Base-by-base conservation (phyloP, 2,797 vertebrate genomes). In the Takifugu ocellatus region DNA sequence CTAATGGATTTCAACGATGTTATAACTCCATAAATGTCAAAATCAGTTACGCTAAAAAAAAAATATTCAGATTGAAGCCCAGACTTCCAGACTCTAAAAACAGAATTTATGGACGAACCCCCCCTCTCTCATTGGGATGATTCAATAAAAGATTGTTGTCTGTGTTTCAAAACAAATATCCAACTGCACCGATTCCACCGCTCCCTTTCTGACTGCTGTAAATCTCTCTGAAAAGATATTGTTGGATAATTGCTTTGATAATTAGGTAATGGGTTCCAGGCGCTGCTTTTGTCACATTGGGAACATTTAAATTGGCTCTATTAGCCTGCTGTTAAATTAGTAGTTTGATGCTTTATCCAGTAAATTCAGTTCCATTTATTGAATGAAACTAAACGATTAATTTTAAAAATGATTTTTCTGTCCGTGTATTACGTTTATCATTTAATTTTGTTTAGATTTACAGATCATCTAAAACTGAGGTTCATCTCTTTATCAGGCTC, bases 21-120 rank as follows among this genome's bases (percentile, higher is more conserved):
- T 47, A 49, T 25, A 49, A 54, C 47, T 63, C 49, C 66, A 58
- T 70, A 76, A 66, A 66, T 67, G 74, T 54, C 68, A 70, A 42
- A 61, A 48, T 54, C 64, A 65, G 44, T 80, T 73, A 39, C 61
- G 14, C 33, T 64, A 11, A 42, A 25, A 17, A 10, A 39, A 24
- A 17, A 56, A 64, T 42, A 64, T 45, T 53, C 9, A 42, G 52
- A 79, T 52, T 51, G 29, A 68, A 63, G 70, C 64, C 25, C 59
- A 71, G 56, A 45, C 49, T 45, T 63, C 61, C 58, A 70, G 61
- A 56, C 60, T 62, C 46, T 25, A 31, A 25, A 62, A 72, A 59
- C 52, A 61, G 16, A 47, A 68, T 70, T 59, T 52, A 47, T 63
- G 44, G 63, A 52, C 47, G 51, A 15, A 10, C 61, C 12, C 57